These are phyloP conservation scores for Lasioglossum lativentre DNA, from an alignment of 2,888 invertebrate species.

Conservation along the genomic window DNA sequence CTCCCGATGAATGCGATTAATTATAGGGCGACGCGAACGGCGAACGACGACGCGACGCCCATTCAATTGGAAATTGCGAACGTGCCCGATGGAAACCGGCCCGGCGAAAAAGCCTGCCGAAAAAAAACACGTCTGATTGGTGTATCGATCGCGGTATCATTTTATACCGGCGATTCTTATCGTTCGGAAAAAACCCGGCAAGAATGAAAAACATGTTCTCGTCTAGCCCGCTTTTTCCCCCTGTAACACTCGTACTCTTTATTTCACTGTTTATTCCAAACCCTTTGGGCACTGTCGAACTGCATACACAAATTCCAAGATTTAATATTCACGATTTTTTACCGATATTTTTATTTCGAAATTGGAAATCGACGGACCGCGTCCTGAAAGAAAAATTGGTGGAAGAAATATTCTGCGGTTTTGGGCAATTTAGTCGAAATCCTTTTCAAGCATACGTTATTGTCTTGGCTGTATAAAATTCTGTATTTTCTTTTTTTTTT, in stretches of 20 bases:
- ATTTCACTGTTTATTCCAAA: not conserved
- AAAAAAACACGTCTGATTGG: not conserved
- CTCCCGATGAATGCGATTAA: slow-evolving; percentile 56
- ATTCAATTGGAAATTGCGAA: slow-evolving; percentile 56
- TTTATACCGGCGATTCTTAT: not conserved
- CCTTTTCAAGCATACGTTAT: not conserved
- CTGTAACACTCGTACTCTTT: not conserved
- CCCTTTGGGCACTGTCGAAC: not conserved
- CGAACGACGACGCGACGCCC: slow-evolving; percentile 36
- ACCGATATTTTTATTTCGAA: not conserved
- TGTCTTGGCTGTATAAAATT: too few relatives aligned
- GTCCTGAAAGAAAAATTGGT: not conserved
- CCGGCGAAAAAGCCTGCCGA: not conserved
- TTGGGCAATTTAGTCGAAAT: not conserved
- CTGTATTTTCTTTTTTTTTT: too few relatives aligned
- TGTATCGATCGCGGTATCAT: slow-evolving; percentile 19
- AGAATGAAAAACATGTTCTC: not conserved
- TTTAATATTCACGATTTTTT: not conserved
- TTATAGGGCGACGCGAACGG: slow-evolving; percentile 44
- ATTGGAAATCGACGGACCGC: not conserved
- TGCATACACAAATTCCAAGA: not conserved
- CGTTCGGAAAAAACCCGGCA: not conserved
- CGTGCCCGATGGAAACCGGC: slow-evolving; percentile 24
- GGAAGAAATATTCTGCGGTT: not conserved
- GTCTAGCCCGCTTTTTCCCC: not conserved